These are phyloP conservation scores for Venustoraphidia nigricollis DNA, from an alignment of 2,888 invertebrate genomes.

Conservation along the genomic window DNA sequence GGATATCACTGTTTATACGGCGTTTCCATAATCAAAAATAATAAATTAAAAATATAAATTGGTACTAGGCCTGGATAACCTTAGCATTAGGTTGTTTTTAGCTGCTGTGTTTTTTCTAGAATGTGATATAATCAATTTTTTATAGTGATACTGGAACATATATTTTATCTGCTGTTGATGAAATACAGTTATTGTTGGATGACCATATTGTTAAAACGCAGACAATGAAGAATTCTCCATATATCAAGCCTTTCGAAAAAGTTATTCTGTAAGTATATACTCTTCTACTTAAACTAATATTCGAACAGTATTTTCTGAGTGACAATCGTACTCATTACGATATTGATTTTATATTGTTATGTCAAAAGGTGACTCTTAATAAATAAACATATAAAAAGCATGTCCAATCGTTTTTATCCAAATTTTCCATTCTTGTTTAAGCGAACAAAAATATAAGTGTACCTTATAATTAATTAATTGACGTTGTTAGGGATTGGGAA, in stretches of 20 bases:
- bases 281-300: not conserved
- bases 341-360: not conserved
- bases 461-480: too few species aligned
- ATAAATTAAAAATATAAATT: too few species aligned
- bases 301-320: not conserved
- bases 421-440: too few species aligned
- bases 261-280: conserved; percentile 49
- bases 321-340: not conserved
- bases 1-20: too few species aligned
- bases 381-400: too few species aligned
- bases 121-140: conserved; percentile 9
- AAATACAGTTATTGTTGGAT: conserved; percentile 82
- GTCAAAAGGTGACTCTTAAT: not conserved
- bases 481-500: conserved; percentile 68
- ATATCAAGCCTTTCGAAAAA: conserved; percentile 86
- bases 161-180: conserved; percentile 81
- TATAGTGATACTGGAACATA: conserved; percentile 75
- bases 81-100: too few species aligned
- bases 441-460: too few species aligned
- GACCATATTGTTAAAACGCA: conserved; percentile 95
- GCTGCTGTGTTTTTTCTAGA: too few species aligned
- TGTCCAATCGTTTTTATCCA: too few species aligned
- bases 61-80: too few species aligned
- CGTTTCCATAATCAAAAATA: too few species aligned
- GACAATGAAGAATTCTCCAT: conserved; percentile 94